A percentile compares a stretch with the other conserved stretches of the same genome.
Evolutionary conservation across 2,797 vertebrate species (phyloP).

Genomic region (Myotis findleyi): DNA sequence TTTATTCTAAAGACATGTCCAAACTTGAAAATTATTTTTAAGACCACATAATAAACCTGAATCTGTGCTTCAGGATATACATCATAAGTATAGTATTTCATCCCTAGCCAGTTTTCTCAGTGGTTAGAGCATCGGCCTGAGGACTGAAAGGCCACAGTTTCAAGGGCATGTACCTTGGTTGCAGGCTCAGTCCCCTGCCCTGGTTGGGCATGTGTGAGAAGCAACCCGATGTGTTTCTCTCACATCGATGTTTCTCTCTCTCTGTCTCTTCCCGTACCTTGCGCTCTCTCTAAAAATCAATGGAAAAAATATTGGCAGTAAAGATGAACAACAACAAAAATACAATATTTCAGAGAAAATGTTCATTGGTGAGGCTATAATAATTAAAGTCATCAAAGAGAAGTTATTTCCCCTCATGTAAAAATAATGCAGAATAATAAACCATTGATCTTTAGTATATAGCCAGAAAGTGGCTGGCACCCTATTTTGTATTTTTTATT

Average conservation of each 20-base stretch:
- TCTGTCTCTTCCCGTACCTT: too few relatives aligned
- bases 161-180: too few relatives aligned
- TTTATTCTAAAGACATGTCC: background rate
- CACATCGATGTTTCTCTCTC: too few relatives aligned
- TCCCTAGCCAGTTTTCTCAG: too few relatives aligned
- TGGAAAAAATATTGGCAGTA: too few relatives aligned
- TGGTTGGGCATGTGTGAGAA: too few relatives aligned
- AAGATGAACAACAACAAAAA: background rate
- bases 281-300: too few relatives aligned
- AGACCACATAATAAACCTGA: background rate
- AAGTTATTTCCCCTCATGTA: background rate
- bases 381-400: background rate
- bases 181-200: too few relatives aligned
- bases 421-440: background rate
- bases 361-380: background rate
- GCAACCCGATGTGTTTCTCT: too few relatives aligned
- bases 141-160: too few relatives aligned
- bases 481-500: background rate
- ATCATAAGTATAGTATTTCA: background rate
- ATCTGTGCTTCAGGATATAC: background rate
- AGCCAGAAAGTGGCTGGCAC: background rate
- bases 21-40: constrained; percentile 20
- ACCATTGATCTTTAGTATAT: background rate
- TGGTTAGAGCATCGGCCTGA: too few relatives aligned
- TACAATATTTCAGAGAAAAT: background rate